Evolutionary conservation across 2,888 invertebrate genomes (phyloP).

Genomic region (Stenichneumon culpator): DNA sequence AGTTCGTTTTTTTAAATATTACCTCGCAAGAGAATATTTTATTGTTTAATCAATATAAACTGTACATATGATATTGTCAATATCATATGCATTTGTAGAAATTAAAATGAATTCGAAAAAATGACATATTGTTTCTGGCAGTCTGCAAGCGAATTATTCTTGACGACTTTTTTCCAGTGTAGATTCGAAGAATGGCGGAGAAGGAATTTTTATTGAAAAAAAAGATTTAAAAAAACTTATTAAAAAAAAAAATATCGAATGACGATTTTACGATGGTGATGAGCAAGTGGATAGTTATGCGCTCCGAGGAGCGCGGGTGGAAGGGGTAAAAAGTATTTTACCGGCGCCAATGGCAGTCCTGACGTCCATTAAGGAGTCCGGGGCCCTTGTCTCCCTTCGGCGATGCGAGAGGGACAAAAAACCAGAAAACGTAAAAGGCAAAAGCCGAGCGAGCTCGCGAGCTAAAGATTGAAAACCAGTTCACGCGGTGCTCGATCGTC

Average conservation of each 20-base stretch:
- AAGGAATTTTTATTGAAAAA: neutral
- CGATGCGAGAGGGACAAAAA: constrained; percentile 72
- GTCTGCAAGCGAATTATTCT: neutral
- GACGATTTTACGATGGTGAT: constrained; percentile 30
- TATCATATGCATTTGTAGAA: neutral
- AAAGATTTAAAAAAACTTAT: neutral
- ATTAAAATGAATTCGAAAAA: too few species aligned
- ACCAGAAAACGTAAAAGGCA: constrained; percentile 80
- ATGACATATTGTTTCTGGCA: neutral
- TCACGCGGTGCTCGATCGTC: constrained; percentile 63
- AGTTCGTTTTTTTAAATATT: too few species aligned
- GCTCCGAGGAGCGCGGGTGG: constrained; percentile 19
- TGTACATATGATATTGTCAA: too few species aligned
- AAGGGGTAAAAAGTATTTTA: constrained; percentile 64
- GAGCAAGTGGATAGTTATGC: constrained; percentile 52
- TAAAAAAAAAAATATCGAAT: neutral
- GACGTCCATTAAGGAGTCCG: constrained; percentile 80
- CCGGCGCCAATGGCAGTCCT: constrained; percentile 77
- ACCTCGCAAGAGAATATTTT: neutral
- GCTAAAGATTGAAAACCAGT: constrained; percentile 70
- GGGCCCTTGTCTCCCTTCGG: constrained; percentile 77
- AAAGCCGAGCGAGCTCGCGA: constrained; percentile 64
- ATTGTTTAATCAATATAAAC: neutral
- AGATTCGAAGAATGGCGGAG: neutral
- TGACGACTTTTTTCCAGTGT: neutral